These are phyloP conservation scores for Phylloscopus trochilus DNA, from an alignment of 2,113 vertebrate species.

Conservation along the genomic window DNA sequence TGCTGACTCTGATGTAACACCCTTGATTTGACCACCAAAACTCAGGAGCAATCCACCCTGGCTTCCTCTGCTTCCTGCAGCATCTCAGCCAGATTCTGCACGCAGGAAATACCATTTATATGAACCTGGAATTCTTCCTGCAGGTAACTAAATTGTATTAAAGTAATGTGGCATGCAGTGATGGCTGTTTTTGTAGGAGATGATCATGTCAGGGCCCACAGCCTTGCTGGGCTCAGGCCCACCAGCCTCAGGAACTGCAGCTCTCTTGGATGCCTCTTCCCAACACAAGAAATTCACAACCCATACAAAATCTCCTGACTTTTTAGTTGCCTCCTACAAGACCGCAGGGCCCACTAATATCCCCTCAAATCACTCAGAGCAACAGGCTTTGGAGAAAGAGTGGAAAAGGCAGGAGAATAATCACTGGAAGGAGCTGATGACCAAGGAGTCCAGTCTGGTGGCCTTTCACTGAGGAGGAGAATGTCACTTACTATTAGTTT, in stretches of 20 bases:
- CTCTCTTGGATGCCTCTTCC: background rate
- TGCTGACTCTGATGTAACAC: background rate
- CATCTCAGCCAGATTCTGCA: background rate
- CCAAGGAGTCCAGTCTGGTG: background rate
- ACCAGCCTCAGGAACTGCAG: background rate
- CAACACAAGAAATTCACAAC: background rate
- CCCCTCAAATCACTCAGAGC: background rate
- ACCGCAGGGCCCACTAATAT: background rate
- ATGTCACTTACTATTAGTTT: background rate
- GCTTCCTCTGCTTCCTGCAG: background rate
- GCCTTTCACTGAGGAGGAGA: background rate
- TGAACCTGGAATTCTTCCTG: background rate
- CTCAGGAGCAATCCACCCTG: background rate
- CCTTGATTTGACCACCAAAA: background rate
- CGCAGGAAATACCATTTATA: background rate
- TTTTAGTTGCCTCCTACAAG: background rate
- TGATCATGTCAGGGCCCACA: background rate
- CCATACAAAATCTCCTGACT: background rate
- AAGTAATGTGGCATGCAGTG: background rate
- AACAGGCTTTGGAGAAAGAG: background rate
- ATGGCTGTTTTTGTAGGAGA: background rate
- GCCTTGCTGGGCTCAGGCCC: background rate
- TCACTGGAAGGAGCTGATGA: background rate
- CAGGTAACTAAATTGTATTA: background rate
- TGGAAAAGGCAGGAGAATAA: background rate